A percentile compares a stretch with the other conserved stretches of the same genome.
phyloP scores from a whole-genome alignment of 1,140 invertebrate species.

The Oryctes rhinoceros region DNA sequence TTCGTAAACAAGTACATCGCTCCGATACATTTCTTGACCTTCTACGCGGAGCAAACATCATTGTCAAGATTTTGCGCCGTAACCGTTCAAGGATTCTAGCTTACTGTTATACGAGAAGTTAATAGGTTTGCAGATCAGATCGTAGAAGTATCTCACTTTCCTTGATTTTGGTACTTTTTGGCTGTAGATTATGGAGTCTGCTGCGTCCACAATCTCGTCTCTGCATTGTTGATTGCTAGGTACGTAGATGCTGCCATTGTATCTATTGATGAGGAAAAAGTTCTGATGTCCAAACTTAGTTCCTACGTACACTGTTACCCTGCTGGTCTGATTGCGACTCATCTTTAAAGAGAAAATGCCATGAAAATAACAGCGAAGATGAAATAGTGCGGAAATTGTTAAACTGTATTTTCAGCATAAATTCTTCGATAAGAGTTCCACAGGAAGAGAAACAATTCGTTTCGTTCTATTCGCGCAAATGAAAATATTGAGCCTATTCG shows the following conservation, averaged over 20 bases:
- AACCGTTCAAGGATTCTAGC: not conserved
- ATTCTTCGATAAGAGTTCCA: too few species aligned
- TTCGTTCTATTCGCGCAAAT: too few species aligned
- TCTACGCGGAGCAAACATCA: too few species aligned
- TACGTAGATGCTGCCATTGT: not conserved
- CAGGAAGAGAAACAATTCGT: too few species aligned
- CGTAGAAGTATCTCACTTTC: not conserved
- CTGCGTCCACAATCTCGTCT: not conserved
- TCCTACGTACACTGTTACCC: not conserved
- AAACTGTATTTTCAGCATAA: too few species aligned
- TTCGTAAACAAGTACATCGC: too few species aligned
- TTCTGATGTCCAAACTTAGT: conserved; percentile 11
- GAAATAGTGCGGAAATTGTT: too few species aligned
- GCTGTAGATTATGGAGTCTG: not conserved
- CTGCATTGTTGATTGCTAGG: not conserved
- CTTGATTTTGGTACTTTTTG: not conserved
- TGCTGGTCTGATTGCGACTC: not conserved
- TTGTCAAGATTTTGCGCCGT: too few species aligned
- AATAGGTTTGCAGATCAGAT: not conserved
- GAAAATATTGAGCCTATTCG: too few species aligned
- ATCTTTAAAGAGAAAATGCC: too few species aligned
- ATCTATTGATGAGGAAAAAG: not conserved
- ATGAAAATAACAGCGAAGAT: too few species aligned
- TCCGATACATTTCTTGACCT: too few species aligned
- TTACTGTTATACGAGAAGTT: not conserved